Base-by-base conservation (phyloP, 2,888 invertebrate species). In the Sturmia bella region DNA sequence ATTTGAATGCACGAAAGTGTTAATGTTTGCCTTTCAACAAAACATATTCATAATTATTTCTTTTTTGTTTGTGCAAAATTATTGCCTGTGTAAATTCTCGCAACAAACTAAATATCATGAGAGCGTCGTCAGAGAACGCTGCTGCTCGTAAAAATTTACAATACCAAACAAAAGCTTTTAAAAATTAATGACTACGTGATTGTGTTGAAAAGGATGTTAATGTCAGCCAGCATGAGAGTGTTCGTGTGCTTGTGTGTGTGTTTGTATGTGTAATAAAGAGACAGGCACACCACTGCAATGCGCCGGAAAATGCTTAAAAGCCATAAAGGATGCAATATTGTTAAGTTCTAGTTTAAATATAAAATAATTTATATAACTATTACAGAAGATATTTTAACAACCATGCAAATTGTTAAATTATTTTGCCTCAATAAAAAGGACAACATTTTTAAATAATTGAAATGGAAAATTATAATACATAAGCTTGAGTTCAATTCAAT, bases 271-370 rank as follows among this genome's bases (percentile, higher is more conserved):
- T 32, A 19, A 52, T 15, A 15, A 7, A 39, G 45, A 27, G 61
- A 57, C 50, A 64, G 48, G 77, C 19, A 43, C 56, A 61, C 19
- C n/a, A 57, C 77, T 72, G 77, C 77, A 77, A 43, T 64, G 70
- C 70, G 50, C 70, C 64, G 63, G 77, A 70, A 77, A 70, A 48
- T 64, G 56, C 9, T 64, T 50, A 64, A 70, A 77, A 64, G 56
- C 41, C 64, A 77, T 77, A 77, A 64, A 70, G 41, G 70, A 64
- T 77, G 56, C 57, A 77, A 63, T 70, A 69, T 56, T 19, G 39
- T 57, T 12, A 13, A 66, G 57, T 68, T 68, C 41, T 68, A 21
- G 48, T 15, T 0, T 50, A 50, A 50, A 41, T 52, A 61, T 17
- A 52, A 27, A 68, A n/a, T n/a, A 69, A 37, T 70, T 5, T 21